These are phyloP conservation scores for Empis livida DNA, from an alignment of 2,888 invertebrate genomes.

Conservation along the genomic window DNA sequence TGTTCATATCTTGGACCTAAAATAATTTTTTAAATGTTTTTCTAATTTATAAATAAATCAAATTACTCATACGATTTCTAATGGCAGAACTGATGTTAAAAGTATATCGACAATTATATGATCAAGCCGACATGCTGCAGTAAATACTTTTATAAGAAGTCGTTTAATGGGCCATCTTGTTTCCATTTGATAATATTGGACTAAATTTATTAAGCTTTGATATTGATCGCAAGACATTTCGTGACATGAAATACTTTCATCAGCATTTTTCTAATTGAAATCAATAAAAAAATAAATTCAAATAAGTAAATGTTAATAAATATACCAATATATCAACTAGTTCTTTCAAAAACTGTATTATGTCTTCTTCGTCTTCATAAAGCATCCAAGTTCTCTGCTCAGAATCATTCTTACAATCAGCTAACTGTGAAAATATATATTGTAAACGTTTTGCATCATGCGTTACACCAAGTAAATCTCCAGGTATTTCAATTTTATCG, in stretches of 20 bases:
- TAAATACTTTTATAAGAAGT: constrained; percentile 71
- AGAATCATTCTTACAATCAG: constrained; percentile 84
- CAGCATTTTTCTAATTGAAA: constrained; percentile 65
- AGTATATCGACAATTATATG: constrained; percentile 68
- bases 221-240: constrained; percentile 75
- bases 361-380: constrained; percentile 84
- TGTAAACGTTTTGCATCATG: constrained; percentile 74
- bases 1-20: constrained; percentile 56
- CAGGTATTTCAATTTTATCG: constrained; percentile 47
- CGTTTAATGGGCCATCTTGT: constrained; percentile 74
- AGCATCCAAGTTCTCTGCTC: constrained; percentile 93
- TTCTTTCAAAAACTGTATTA: constrained; percentile 71
- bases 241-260: constrained; percentile 73
- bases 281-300: too few species aligned
- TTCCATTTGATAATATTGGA: constrained; percentile 95
- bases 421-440: constrained; percentile 70
- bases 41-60: not conserved
- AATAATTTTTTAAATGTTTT: not conserved
- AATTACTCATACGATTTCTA: constrained; percentile 60
- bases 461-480: constrained; percentile 53
- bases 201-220: constrained; percentile 67
- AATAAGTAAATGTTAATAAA: constrained; percentile 1
- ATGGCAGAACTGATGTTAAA: constrained; percentile 75
- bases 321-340: constrained; percentile 69
- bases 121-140: constrained; percentile 76